phyloP scores from a whole-genome alignment of 2,888 invertebrate genomes.

The Meta bourneti region DNA sequence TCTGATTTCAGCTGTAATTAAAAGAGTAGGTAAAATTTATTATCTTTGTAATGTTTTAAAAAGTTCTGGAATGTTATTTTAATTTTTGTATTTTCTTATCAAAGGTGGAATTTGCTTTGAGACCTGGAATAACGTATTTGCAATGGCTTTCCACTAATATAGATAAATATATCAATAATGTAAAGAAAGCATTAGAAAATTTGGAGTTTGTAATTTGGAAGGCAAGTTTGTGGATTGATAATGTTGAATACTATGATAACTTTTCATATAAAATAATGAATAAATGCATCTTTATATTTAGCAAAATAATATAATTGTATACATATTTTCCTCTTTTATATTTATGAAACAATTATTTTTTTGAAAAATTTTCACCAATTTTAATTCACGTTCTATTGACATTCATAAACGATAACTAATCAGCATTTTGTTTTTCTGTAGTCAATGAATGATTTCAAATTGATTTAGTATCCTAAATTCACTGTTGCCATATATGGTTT shows the following conservation, averaged over 20 bases:
- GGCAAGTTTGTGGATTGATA: slow-evolving; percentile 7
- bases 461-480: no score
- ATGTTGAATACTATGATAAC: neutral
- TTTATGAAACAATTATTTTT: neutral
- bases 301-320: neutral
- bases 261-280: neutral
- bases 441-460: no score
- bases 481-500: no score
- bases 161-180: slow-evolving; percentile 84
- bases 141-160: slow-evolving; percentile 91
- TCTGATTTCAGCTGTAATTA: slow-evolving; percentile 41
- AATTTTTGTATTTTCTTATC: slow-evolving; percentile 8
- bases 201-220: slow-evolving; percentile 82
- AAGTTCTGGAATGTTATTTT: neutral
- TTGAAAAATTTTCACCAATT: neutral
- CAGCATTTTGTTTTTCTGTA: no score
- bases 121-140: slow-evolving; percentile 88
- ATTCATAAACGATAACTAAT: no score
- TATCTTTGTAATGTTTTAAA: neutral
- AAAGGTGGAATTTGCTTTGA: slow-evolving; percentile 85
- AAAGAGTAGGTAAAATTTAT: slow-evolving; percentile 48
- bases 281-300: neutral
- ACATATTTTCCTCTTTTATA: neutral
- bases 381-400: neutral
- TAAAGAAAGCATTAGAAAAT: slow-evolving; percentile 84